Base-by-base conservation (phyloP, 2,113 vertebrate genomes). In the Pterocles gutturalis region DNA sequence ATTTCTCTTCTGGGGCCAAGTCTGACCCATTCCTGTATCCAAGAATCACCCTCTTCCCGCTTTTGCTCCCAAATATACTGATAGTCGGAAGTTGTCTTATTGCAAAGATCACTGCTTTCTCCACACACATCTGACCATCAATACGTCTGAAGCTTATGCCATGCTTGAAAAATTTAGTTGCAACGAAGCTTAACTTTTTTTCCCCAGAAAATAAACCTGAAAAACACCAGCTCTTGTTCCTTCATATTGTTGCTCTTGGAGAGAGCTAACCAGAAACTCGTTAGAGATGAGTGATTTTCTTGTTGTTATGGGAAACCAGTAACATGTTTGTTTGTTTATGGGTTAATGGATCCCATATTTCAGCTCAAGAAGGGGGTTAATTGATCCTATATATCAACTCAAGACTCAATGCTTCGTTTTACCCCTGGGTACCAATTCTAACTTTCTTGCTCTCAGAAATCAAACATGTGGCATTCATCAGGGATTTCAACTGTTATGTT, bases 21-120 rank as follows among this genome's bases (percentile, higher is more conserved):
- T 20, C 16, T 70, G 2, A 14, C 5, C 18, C 43, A 22, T 45
- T 92, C 9, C 36, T 62, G 4, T 57, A 26, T 16, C 26, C 28
- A 49, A 64, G 28, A 76, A 13, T 31, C 1, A 1, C 13, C 9
- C 11, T 89, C 13, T 33, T 7, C 3, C 11, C 0, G 0, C 1
- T 53, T 81, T 78, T 66, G 3, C 8, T 58, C 25, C 15, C 29
- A 84, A 46, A 81, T 57, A 33, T 5, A 57, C 10, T 78, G 21
- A 3, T 14, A 46, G 34, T 34, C 7, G 29, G 26, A 87, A 61
- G 7, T 10, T 53, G 14, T 29, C 17, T 38, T 72, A 9, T 87
- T 91, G 41, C 34, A 69, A 77, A 84, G 45, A 33, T 4, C 13
- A 9, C 11, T 72, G 51, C 0, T 3, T 94, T 57, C 31, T 24